Percentiles rank a stretch among this genome's conserved stretches.
These are phyloP conservation scores for Cathartes aura DNA, from an alignment of 2,113 vertebrate species.

Conservation along the genomic window DNA sequence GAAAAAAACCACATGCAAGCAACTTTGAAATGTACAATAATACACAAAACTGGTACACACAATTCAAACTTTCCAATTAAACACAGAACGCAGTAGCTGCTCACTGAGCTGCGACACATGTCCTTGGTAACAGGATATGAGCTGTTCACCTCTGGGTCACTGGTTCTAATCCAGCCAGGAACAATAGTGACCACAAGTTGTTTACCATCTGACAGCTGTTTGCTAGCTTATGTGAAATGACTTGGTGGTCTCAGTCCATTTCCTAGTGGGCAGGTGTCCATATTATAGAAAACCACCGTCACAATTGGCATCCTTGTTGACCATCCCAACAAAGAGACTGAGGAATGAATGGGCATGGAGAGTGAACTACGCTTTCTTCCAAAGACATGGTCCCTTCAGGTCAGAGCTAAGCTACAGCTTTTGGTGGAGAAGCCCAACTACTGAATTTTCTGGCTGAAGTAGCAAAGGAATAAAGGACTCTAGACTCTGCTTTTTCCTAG, in stretches of 20 bases:
- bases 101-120: conserved; percentile 19
- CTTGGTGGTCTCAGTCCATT: conserved; percentile 38
- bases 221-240: conserved; percentile 39
- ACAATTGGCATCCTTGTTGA: conserved; percentile 25
- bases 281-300: conserved; percentile 13
- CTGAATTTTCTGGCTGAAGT: not conserved
- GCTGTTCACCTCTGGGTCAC: conserved; percentile 60
- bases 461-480: not conserved
- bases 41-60: not conserved
- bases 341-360: not conserved
- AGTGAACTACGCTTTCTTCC: not conserved
- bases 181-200: conserved; percentile 60
- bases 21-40: not conserved
- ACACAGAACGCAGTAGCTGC: not conserved
- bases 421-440: not conserved
- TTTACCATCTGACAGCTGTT: conserved; percentile 68
- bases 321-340: conserved; percentile 1
- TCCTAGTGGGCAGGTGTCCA: conserved; percentile 45
- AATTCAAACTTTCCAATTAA: not conserved
- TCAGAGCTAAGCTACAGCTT: not conserved
- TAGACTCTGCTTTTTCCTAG: not conserved
- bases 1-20: not conserved
- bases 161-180: conserved; percentile 50
- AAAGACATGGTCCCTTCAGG: not conserved
- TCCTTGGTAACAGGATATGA: conserved; percentile 61